Conservation (phyloP, 1,140 invertebrate species). For the Geopemphigus sp. region DNA sequence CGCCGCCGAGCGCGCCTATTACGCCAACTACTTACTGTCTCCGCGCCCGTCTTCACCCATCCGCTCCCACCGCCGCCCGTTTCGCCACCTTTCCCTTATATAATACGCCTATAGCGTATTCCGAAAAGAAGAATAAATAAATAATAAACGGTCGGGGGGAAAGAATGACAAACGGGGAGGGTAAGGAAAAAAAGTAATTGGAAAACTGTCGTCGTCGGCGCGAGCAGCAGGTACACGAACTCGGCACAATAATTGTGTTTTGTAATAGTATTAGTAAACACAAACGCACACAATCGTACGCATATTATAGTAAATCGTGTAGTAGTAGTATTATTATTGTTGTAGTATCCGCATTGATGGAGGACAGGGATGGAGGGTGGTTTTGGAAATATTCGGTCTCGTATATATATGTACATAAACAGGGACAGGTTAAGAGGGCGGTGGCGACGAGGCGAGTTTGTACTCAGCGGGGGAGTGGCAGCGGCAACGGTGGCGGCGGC, state of each 20-base stretch:
- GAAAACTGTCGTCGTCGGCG: slow-evolving; percentile 34
- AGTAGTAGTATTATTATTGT: too few species aligned
- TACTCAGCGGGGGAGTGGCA: neutral
- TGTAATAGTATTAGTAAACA: too few species aligned
- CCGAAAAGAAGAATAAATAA: neutral
- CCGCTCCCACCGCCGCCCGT: too few species aligned
- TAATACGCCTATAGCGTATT: neutral
- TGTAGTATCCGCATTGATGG: too few species aligned
- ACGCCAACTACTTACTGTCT: too few species aligned
- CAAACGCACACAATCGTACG: too few species aligned
- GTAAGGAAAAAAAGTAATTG: slow-evolving; percentile 30
- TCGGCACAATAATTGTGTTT: neutral
- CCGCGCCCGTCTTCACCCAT: too few species aligned
- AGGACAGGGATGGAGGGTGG: neutral
- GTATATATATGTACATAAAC: neutral
- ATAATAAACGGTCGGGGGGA: neutral
- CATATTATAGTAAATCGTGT: too few species aligned
- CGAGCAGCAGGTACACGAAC: neutral
- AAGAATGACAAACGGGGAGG: neutral
- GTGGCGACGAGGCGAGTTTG: too few species aligned
- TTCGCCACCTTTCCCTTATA: too few species aligned
- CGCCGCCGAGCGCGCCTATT: too few species aligned
- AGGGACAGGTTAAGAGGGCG: too few species aligned
- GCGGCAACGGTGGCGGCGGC: neutral
- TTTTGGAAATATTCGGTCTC: slow-evolving; percentile 25